Conservation (phyloP, 1,140 invertebrate species). For the Drosophila serrata region DNA sequence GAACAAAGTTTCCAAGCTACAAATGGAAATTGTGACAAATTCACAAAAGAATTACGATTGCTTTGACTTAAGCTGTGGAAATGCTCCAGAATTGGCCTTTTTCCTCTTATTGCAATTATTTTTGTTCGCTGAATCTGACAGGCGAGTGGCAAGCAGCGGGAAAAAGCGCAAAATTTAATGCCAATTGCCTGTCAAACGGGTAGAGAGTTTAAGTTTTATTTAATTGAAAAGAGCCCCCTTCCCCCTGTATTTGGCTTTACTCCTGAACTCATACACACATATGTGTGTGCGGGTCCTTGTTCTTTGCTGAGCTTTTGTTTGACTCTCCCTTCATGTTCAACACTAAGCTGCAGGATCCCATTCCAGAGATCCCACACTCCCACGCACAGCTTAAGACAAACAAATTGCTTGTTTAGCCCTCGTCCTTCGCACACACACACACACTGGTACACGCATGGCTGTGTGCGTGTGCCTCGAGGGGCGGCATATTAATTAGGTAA, state of each 20-base stretch:
- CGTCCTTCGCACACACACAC: slow-evolving; percentile 21
- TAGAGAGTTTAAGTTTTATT: slow-evolving; percentile 68
- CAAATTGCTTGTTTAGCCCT: slow-evolving; percentile 65
- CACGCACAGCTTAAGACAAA: slow-evolving; percentile 56
- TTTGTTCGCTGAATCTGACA: slow-evolving; percentile 21
- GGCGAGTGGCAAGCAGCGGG: slow-evolving; percentile 9
- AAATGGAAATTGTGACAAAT: slow-evolving; percentile 26
- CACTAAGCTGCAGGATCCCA: slow-evolving; percentile 3
- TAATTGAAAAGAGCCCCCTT: slow-evolving; percentile 53
- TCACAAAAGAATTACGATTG: background rate
- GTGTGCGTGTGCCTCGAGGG: slow-evolving; percentile 5
- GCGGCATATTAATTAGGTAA: slow-evolving; percentile 53
- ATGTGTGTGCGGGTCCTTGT: slow-evolving; percentile 1
- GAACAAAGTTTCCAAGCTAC: slow-evolving; percentile 32
- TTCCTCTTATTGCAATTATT: slow-evolving; percentile 15
- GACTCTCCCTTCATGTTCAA: slow-evolving; percentile 6
- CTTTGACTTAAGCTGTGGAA: background rate
- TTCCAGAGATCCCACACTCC: background rate
- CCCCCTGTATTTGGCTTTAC: too few relatives aligned
- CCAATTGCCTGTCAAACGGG: slow-evolving; percentile 57
- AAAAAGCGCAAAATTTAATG: slow-evolving; percentile 52
- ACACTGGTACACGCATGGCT: slow-evolving; percentile 23
- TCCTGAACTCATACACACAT: too few relatives aligned
- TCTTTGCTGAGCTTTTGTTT: slow-evolving; percentile 26
- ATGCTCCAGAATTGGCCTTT: background rate